Evolutionary conservation across 92 coral and sea anemone species (phyloP).

Genomic region (Scolanthus callimorphus): DNA sequence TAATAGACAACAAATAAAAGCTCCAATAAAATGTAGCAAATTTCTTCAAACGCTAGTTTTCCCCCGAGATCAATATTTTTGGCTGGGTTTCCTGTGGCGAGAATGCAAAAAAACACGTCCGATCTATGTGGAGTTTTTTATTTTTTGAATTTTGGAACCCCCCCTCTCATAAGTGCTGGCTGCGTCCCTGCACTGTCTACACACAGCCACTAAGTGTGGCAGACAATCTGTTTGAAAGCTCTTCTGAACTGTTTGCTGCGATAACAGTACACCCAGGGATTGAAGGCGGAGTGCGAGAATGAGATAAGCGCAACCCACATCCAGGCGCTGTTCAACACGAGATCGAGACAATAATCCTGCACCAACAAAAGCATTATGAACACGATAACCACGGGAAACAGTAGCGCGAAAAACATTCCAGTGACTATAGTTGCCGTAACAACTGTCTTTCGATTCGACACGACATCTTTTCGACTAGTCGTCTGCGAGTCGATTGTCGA

Average conservation of each 20-base stretch:
- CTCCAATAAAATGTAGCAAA: too few species aligned
- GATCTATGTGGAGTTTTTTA: too few species aligned
- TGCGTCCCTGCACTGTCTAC: too few species aligned
- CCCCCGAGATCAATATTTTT: too few species aligned
- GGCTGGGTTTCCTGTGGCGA: too few species aligned
- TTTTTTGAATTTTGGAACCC: too few species aligned
- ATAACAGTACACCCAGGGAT: constrained; percentile 62
- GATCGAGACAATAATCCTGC: constrained; percentile 24
- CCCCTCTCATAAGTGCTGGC: too few species aligned
- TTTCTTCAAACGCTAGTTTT: too few species aligned
- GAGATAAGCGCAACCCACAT: constrained; percentile 55
- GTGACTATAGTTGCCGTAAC: constrained; percentile 38
- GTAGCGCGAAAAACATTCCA: constrained; percentile 25
- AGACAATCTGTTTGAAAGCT: constrained; percentile 17
- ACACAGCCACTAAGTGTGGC: too few species aligned
- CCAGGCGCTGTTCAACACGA: constrained; percentile 33
- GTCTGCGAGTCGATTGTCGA: neutral
- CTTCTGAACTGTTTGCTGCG: constrained; percentile 40
- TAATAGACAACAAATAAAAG: too few species aligned
- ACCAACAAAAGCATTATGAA: constrained; percentile 34
- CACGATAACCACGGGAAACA: constrained; percentile 41
- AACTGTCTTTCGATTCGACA: constrained; percentile 39
- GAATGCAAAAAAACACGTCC: too few species aligned
- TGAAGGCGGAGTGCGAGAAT: constrained; percentile 49
- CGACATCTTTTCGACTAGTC: neutral